Evolutionary conservation across 1,140 invertebrate species (phyloP).

Genomic region (Diabrotica virgifera): DNA sequence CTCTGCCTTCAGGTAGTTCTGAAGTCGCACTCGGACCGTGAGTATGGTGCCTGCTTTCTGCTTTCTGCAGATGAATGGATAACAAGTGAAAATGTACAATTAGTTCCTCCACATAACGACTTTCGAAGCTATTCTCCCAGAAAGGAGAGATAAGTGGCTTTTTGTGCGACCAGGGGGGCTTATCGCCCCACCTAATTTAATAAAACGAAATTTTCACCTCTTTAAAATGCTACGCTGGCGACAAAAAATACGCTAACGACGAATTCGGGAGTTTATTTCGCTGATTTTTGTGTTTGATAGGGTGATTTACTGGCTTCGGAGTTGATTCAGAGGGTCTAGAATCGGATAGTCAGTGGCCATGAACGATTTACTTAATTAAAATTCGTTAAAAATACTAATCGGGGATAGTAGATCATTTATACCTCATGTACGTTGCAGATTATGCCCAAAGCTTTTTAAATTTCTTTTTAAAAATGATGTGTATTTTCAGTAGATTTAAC

Average conservation of each 20-base stretch:
- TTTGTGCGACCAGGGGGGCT: slow-evolving; percentile 24
- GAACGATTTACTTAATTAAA: too few species aligned
- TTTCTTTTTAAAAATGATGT: too few species aligned
- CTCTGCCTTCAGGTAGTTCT: slow-evolving; percentile 36
- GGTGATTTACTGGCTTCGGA: slow-evolving; percentile 4
- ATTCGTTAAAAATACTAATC: too few species aligned
- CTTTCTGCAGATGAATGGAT: slow-evolving; percentile 36
- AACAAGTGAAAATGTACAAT: slow-evolving; percentile 35
- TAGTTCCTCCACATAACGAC: slow-evolving; percentile 36
- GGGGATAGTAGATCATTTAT: too few species aligned
- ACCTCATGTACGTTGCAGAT: too few species aligned
- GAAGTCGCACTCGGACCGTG: slow-evolving; percentile 24
- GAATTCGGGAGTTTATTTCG: slow-evolving; percentile 14
- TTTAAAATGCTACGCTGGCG: slow-evolving; percentile 12
- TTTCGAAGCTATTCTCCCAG: slow-evolving; percentile 39
- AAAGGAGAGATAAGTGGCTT: slow-evolving; percentile 37
- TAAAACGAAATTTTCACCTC: slow-evolving; percentile 30
- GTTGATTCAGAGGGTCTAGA: too few species aligned
- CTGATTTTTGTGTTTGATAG: slow-evolving; percentile 8
- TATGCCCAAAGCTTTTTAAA: too few species aligned
- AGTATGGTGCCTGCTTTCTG: slow-evolving; percentile 4
- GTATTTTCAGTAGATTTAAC: too few species aligned
- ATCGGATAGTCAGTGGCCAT: too few species aligned
- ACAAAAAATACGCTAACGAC: slow-evolving; percentile 16
- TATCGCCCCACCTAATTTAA: slow-evolving; percentile 30